Percentiles rank a stretch among this genome's conserved stretches.
Conservation (phyloP, 2,888 invertebrate genomes). For the Pseudococcus viburni region DNA sequence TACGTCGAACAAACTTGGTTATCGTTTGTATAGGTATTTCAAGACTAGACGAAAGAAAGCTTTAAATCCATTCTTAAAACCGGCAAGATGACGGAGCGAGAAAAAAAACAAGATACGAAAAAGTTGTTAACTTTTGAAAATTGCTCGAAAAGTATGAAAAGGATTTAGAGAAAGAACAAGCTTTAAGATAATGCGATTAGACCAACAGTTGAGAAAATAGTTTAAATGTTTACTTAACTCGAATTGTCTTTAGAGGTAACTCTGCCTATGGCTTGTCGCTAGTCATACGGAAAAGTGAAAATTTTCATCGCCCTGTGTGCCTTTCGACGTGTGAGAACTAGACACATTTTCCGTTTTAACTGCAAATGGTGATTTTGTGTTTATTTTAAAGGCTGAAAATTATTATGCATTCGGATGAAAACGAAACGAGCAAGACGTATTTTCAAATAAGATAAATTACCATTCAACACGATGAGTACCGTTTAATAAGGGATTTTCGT, state of each 20-base stretch:
- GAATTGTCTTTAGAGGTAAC: constrained; percentile 51
- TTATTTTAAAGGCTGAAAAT: constrained; percentile 64
- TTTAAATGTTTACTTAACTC: constrained; percentile 62
- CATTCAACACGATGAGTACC: constrained; percentile 39
- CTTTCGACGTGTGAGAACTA: constrained; percentile 56
- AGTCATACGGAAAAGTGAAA: constrained; percentile 18
- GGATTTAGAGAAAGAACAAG: constrained; percentile 58
- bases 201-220: constrained; percentile 62
- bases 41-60: not conserved
- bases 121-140: constrained; percentile 46
- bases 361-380: constrained; percentile 66
- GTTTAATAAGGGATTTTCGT: constrained; percentile 59
- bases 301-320: not conserved
- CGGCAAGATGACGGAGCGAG: not conserved
- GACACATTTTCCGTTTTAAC: constrained; percentile 63
- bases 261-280: not conserved
- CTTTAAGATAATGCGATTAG: constrained; percentile 62
- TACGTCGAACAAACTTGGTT: constrained; percentile 22
- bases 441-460: constrained; percentile 60
- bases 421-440: not conserved
- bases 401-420: constrained; percentile 58
- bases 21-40: not conserved
- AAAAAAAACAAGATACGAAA: constrained; percentile 5
- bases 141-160: constrained; percentile 52
- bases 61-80: constrained; percentile 4